These are phyloP conservation scores for mouse (Mus musculus) DNA, from an alignment of 2,113 vertebrate species.

Conservation along the genomic window GRCm39 chr12:85351001-85351500, in stretches of 20 bases:
- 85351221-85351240: background rate
- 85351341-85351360: background rate
- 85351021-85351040: background rate
- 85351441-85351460: background rate
- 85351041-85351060: slow-evolving; percentile 48
- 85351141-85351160: background rate
- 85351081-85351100: background rate
- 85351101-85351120: background rate
- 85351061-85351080: slow-evolving; percentile 21
- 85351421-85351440: background rate
- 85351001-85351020: slow-evolving; percentile 43
- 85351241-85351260: background rate
- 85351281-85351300: background rate
- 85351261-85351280: background rate
- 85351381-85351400: background rate
- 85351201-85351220: background rate
- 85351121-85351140: background rate
- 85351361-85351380: background rate
- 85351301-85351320: background rate
- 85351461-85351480: background rate
- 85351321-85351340: background rate
- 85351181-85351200: background rate
- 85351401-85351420: background rate
- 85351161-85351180: background rate
- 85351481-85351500: background rate